A percentile compares a stretch with the other conserved stretches of the same genome.
phyloP scores from a whole-genome alignment of 2,888 invertebrate genomes.

The Pollenia griseotomentosa region DNA sequence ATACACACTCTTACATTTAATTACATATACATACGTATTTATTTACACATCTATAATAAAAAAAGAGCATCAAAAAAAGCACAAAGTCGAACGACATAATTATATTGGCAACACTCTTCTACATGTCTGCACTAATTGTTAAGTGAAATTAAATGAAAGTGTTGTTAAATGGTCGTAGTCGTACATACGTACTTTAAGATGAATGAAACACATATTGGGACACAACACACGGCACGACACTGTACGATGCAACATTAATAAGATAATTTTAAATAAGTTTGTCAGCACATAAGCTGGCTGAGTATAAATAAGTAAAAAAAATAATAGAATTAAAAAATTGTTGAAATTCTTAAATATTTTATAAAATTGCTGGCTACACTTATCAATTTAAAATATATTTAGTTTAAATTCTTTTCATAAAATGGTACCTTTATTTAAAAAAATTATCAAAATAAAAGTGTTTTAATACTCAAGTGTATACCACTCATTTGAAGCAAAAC shows the following conservation, averaged over 20 bases:
- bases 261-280: conserved; percentile 32
- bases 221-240: conserved; percentile 16
- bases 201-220: conserved; percentile 11
- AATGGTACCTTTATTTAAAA: no score
- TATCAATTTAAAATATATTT: no score
- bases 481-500: no score
- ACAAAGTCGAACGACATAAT: conserved; percentile 22
- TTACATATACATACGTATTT: background rate
- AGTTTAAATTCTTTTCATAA: no score
- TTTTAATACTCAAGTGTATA: no score
- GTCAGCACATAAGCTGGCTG: conserved; percentile 1
- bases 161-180: conserved; percentile 36
- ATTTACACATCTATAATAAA: background rate
- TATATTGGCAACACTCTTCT: conserved; percentile 47
- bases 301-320: conserved; percentile 5
- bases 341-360: background rate
- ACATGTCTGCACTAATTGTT: conserved; percentile 63
- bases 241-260: conserved; percentile 17
- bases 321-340: background rate
- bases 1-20: no score
- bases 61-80: background rate
- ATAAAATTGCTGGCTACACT: background rate
- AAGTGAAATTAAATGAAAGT: conserved; percentile 65
- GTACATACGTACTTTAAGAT: background rate
- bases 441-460: no score